These are phyloP conservation scores for Lasioglossum villosulum DNA, from an alignment of 2,888 invertebrate genomes.

Conservation along the genomic window DNA sequence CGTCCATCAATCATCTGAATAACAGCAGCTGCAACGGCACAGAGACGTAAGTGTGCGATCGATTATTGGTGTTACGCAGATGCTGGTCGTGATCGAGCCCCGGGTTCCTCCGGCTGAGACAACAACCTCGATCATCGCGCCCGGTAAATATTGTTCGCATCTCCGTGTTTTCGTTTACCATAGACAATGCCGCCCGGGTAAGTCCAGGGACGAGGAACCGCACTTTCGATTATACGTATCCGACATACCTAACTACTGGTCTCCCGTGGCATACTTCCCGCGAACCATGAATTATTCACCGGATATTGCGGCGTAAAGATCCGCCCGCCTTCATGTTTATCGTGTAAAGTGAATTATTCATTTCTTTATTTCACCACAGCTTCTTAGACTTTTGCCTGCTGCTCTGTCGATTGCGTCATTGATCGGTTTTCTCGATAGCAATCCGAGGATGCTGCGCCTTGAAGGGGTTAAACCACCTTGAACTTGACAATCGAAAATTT, in stretches of 20 bases:
- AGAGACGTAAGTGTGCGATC: constrained; percentile 86
- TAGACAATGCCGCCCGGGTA: background rate
- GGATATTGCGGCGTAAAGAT: background rate
- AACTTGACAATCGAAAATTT: no score
- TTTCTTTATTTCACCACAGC: background rate
- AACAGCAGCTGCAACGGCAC: constrained; percentile 89
- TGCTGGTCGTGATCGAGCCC: background rate
- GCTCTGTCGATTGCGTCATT: background rate
- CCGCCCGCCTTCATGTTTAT: background rate
- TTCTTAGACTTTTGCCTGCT: background rate
- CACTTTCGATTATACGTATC: constrained; percentile 2
- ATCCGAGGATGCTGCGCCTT: background rate
- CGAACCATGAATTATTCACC: background rate
- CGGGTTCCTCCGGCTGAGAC: background rate
- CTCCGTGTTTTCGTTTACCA: background rate
- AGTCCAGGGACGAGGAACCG: background rate
- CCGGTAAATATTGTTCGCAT: background rate
- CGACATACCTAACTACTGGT: background rate
- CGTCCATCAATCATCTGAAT: constrained; percentile 87
- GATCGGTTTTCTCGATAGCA: background rate
- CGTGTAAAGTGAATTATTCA: constrained; percentile 1
- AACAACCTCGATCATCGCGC: background rate
- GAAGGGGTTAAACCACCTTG: background rate
- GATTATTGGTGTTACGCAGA: background rate
- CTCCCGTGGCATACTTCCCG: background rate